Conservation (phyloP, 1,140 invertebrate species). For the Drosophila obscura region DNA sequence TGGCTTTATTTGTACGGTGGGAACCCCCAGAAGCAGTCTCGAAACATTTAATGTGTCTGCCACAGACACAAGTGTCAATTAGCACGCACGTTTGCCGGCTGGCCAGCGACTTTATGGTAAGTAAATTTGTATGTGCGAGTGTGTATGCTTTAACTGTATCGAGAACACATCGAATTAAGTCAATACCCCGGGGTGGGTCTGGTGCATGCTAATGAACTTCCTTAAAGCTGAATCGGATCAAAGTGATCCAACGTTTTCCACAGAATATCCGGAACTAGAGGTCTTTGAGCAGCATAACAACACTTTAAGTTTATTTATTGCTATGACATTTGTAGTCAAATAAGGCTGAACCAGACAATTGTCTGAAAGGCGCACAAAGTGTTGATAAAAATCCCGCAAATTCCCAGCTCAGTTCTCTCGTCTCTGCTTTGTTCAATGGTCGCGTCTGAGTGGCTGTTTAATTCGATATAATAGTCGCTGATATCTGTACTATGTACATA, state of each 20-base stretch:
- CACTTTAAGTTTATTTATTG: constrained; percentile 24
- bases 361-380: constrained; percentile 36
- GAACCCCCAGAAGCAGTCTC: constrained; percentile 8
- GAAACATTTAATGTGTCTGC: constrained; percentile 26
- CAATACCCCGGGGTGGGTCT: constrained; percentile 38
- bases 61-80: constrained; percentile 26
- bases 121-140: too few relatives aligned
- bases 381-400: constrained; percentile 45
- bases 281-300: constrained; percentile 28
- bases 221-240: constrained; percentile 41
- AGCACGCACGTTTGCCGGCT: constrained; percentile 32
- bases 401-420: constrained; percentile 38
- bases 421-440: constrained; percentile 34
- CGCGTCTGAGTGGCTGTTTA: constrained; percentile 2
- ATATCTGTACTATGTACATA: constrained; percentile 18
- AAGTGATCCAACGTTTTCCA: constrained; percentile 41
- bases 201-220: constrained; percentile 73
- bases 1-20: constrained; percentile 21
- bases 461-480: constrained; percentile 34
- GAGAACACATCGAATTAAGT: constrained; percentile 50
- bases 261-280: constrained; percentile 54
- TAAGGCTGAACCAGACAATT: constrained; percentile 33
- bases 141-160: constrained; percentile 43
- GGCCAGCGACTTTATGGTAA: constrained; percentile 20
- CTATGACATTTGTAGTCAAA: constrained; percentile 13